These are phyloP conservation scores for Drosophila leontia DNA, from an alignment of 1,140 invertebrate species.

Conservation along the genomic window DNA sequence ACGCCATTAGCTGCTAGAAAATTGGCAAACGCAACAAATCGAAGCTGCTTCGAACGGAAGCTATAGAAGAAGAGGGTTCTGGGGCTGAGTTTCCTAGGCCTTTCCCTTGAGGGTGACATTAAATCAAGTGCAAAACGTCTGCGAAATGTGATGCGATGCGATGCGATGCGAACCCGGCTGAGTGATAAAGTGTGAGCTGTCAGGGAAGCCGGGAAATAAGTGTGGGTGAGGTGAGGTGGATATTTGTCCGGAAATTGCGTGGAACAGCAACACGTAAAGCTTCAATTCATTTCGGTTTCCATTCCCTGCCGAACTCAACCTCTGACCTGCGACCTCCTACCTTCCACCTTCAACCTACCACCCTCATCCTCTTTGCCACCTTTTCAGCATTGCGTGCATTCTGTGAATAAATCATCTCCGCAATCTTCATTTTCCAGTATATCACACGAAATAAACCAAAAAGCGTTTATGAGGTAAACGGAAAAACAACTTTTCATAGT, in stretches of 20 bases:
- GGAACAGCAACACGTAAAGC: slow-evolving; percentile 73
- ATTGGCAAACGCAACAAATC: slow-evolving; percentile 72
- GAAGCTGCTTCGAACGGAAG: slow-evolving; percentile 20
- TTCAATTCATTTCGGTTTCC: slow-evolving; percentile 67
- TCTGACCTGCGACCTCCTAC: not conserved
- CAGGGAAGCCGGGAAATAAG: slow-evolving; percentile 12
- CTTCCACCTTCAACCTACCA: not conserved
- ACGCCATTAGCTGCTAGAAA: slow-evolving; percentile 68
- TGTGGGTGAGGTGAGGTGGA: slow-evolving; percentile 18
- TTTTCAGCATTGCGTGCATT: slow-evolving; percentile 55
- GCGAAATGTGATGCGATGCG: slow-evolving; percentile 70
- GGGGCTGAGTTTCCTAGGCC: not conserved
- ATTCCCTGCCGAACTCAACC: slow-evolving; percentile 1
- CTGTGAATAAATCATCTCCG: slow-evolving; percentile 67
- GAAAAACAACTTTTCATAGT: slow-evolving; percentile 27
- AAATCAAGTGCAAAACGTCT: slow-evolving; percentile 78
- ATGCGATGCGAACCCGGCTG: slow-evolving; percentile 62
- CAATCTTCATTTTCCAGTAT: slow-evolving; percentile 58
- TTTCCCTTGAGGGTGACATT: slow-evolving; percentile 47
- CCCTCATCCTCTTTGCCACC: not conserved
- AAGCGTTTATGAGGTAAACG: slow-evolving; percentile 48
- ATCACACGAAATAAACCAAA: slow-evolving; percentile 40
- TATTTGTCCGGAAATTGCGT: slow-evolving; percentile 74
- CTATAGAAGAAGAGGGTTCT: slow-evolving; percentile 4
- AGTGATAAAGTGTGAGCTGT: slow-evolving; percentile 68